phyloP scores from a whole-genome alignment of 37 sponge, comb jelly and placozoan genomes.

The Petrosia ficiformis region DNA sequence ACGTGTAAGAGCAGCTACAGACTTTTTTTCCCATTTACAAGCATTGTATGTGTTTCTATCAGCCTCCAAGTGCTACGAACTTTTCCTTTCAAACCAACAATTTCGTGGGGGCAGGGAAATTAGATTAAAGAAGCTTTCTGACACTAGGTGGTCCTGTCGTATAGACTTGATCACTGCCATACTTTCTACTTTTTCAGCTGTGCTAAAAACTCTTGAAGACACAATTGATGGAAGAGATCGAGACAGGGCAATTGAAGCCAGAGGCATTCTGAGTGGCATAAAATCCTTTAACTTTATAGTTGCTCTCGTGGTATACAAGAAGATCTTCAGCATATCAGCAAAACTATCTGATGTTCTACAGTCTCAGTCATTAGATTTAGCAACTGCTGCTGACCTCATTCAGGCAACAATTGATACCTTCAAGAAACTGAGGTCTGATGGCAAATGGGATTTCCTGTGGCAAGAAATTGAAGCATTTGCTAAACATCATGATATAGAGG shows the following conservation, averaged over 20 bases:
- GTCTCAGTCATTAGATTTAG: neutral
- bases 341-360: too few relatives aligned
- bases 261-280: conserved; percentile 4
- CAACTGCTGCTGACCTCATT: conserved; percentile 10
- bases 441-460: conserved; percentile 14
- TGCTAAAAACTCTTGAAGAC: conserved; percentile 2
- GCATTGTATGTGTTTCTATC: conserved; percentile 8
- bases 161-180: conserved; percentile 2
- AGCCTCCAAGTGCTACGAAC: neutral
- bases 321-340: too few relatives aligned
- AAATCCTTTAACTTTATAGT: conserved; percentile 5
- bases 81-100: conserved; percentile 15
- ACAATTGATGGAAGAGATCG: conserved; percentile 5
- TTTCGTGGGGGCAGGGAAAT: conserved; percentile 7
- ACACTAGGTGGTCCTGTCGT: conserved; percentile 34
- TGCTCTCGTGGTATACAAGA: too few relatives aligned
- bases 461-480: neutral
- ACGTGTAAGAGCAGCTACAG: neutral
- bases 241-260: neutral
- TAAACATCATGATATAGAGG: neutral
- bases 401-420: conserved; percentile 7
- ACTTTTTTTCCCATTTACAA: conserved; percentile 18
- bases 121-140: neutral
- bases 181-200: too few relatives aligned
- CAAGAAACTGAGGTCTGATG: conserved; percentile 6